Evolutionary conservation across 2,888 invertebrate genomes (phyloP).

Genomic region (Gymnocheta viridis): DNA sequence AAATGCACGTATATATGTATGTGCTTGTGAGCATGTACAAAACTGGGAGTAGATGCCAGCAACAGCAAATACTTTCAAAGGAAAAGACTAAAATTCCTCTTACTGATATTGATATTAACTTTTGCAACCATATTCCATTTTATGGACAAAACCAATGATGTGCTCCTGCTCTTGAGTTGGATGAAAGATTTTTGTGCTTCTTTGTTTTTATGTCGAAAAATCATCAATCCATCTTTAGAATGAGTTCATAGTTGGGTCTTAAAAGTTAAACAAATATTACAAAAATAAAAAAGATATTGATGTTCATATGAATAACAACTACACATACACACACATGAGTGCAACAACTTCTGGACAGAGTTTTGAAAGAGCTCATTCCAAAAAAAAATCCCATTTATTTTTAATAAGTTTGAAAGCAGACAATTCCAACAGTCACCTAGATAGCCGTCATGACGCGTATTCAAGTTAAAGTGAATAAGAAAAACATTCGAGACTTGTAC

Average conservation of each 20-base stretch:
- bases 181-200: conserved; percentile 30
- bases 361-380: not conserved
- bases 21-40: not conserved
- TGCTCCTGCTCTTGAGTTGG: conserved; percentile 30
- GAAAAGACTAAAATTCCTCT: conserved; percentile 55
- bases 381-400: too few relatives aligned
- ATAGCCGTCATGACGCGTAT: too few relatives aligned
- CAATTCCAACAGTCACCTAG: too few relatives aligned
- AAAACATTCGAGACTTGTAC: too few relatives aligned
- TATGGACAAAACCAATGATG: conserved; percentile 52
- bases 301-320: not conserved
- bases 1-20: not conserved
- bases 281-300: conserved; percentile 38
- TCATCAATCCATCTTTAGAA: conserved; percentile 36
- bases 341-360: not conserved
- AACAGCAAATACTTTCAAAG: conserved; percentile 5
- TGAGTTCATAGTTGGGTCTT: not conserved
- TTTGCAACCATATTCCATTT: conserved; percentile 38
- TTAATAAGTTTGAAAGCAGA: too few relatives aligned
- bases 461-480: too few relatives aligned
- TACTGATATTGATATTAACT: conserved; percentile 56
- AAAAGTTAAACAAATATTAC: conserved; percentile 56
- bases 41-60: conserved; percentile 18
- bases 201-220: conserved; percentile 22
- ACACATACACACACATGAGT: not conserved